Conservation (phyloP, 2,888 invertebrate species). For the Conistra vaccinii region DNA sequence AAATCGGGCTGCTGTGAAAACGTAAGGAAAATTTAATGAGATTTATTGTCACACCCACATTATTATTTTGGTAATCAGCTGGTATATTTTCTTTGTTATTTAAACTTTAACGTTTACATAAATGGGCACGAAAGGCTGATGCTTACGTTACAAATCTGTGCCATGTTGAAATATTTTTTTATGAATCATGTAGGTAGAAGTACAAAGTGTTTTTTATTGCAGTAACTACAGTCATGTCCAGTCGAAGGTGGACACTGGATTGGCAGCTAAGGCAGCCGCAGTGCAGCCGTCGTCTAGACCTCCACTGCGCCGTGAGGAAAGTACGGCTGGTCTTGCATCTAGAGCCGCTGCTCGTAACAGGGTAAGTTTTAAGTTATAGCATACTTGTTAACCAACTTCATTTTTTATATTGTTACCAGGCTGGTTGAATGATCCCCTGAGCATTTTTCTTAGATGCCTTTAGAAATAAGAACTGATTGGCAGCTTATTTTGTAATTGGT, state of each 20-base stretch:
- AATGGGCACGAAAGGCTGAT: too few species aligned
- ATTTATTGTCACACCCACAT: conserved; percentile 15
- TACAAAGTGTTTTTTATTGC: conserved; percentile 53
- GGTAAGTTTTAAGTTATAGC: conserved; percentile 69
- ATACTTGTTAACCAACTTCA: not conserved
- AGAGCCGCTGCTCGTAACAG: conserved; percentile 79
- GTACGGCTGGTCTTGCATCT: conserved; percentile 82
- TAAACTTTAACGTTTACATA: not conserved
- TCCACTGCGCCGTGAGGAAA: conserved; percentile 85
- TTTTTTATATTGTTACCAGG: not conserved
- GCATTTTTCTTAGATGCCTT: not conserved
- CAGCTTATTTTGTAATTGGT: not conserved
- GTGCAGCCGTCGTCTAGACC: conserved; percentile 79
- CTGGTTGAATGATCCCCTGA: not conserved
- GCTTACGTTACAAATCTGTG: not conserved
- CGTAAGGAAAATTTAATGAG: conserved; percentile 68
- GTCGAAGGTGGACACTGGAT: conserved; percentile 86
- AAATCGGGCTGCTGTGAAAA: conserved; percentile 73
- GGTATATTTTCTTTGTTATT: conserved; percentile 15
- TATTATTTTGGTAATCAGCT: conserved; percentile 26
- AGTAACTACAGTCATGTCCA: conserved; percentile 87
- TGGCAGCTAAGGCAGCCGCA: conserved; percentile 70
- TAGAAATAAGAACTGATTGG: not conserved
- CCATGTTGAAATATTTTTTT: not conserved
- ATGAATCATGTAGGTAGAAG: conserved; percentile 53